phyloP scores from a whole-genome alignment of 2,113 vertebrate genomes.

The Chaenocephalus aceratus region DNA sequence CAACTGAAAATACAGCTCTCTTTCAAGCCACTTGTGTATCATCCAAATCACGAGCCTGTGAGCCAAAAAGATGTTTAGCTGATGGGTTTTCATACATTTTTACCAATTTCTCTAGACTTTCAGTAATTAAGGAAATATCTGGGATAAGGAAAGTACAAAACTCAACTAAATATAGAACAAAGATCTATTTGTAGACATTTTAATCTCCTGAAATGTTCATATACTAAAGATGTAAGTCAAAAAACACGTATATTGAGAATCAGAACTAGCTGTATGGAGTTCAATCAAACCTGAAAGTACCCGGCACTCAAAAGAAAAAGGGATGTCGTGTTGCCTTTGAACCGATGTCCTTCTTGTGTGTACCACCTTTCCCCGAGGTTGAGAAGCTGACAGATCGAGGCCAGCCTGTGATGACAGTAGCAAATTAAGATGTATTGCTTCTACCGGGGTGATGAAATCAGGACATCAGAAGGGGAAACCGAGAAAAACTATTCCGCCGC shows the following conservation, averaged over 20 bases:
- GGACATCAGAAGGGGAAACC: constrained; percentile 68
- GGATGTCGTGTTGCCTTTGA: constrained; percentile 66
- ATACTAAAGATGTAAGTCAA: no score
- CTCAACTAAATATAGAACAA: no score
- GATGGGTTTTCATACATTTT: no score
- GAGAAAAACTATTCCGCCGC: constrained; percentile 30
- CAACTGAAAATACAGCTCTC: background rate
- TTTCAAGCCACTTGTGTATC: no score
- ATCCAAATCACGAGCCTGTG: no score
- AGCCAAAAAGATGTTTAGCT: no score
- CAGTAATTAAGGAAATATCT: no score
- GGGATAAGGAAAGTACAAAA: no score
- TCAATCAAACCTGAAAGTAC: constrained; percentile 34
- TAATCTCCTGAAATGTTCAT: no score
- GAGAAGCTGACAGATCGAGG: constrained; percentile 77
- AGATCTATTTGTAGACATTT: no score
- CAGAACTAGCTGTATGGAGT: background rate
- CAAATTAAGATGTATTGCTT: constrained; percentile 80
- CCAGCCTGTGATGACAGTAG: constrained; percentile 71
- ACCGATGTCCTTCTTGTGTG: constrained; percentile 65
- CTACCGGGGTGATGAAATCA: constrained; percentile 74
- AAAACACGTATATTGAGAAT: constrained; percentile 2
- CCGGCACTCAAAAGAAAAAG: constrained; percentile 4
- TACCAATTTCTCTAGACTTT: no score
- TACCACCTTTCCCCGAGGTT: constrained; percentile 67